A percentile compares a stretch with the other conserved stretches of the same genome.
These are phyloP conservation scores for Synanthedon vespiformis DNA, from an alignment of 2,888 invertebrate genomes.

Conservation along the genomic window DNA sequence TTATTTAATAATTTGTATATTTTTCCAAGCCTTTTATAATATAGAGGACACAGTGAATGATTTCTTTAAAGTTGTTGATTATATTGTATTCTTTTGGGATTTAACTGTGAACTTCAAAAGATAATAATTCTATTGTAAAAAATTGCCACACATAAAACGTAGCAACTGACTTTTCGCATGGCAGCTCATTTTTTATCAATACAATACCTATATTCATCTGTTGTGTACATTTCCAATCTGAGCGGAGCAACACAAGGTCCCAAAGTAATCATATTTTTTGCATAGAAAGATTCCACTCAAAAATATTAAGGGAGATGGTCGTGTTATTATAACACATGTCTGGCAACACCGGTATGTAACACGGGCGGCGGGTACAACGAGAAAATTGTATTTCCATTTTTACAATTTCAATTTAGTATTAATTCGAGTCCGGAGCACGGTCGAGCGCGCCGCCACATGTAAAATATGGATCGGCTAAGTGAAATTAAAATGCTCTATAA, in stretches of 20 bases:
- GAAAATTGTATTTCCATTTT: conserved; percentile 71
- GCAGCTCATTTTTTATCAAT: conserved; percentile 1
- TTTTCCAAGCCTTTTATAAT: too few species aligned
- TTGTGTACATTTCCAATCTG: neutral
- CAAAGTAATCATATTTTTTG: conserved; percentile 6
- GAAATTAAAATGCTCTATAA: conserved; percentile 72
- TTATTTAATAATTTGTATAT: too few species aligned
- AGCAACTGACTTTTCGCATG: neutral
- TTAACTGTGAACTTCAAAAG: neutral
- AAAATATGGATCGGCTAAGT: conserved; percentile 71
- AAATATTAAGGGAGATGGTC: conserved; percentile 37
- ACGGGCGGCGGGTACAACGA: conserved; percentile 44
- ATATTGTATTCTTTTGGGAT: too few species aligned
- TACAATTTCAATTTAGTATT: conserved; percentile 72
- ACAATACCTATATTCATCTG: neutral
- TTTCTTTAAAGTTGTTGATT: too few species aligned
- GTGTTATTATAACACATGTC: conserved; percentile 51
- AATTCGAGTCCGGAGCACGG: conserved; percentile 63
- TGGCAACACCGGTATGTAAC: conserved; percentile 52
- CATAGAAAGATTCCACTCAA: conserved; percentile 18
- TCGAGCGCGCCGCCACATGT: conserved; percentile 66
- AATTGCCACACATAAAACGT: neutral
- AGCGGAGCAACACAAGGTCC: neutral
- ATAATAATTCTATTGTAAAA: neutral
- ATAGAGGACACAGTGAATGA: too few species aligned